These are phyloP conservation scores for Brenthis daphne DNA, from an alignment of 2,888 invertebrate species.

Conservation along the genomic window DNA sequence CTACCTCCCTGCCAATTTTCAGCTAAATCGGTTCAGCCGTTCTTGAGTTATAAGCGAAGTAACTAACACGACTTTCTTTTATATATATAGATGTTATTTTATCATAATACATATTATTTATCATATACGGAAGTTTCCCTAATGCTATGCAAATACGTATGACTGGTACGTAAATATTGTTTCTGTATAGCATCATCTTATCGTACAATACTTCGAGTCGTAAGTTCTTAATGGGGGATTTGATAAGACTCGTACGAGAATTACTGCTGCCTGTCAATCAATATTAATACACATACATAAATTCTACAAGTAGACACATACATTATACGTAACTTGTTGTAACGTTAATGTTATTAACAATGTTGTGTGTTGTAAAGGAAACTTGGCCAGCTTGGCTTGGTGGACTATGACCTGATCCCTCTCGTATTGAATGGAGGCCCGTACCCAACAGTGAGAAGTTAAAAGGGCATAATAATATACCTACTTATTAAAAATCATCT, in stretches of 20 bases:
- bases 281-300: neutral
- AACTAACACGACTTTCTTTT: no score
- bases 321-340: neutral
- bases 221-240: slow-evolving; percentile 5
- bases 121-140: slow-evolving; percentile 22
- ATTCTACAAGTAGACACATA: neutral
- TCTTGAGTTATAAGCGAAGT: no score
- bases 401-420: no score
- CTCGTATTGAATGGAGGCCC: no score
- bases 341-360: neutral
- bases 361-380: no score
- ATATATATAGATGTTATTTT: no score
- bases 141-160: slow-evolving; percentile 12
- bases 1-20: no score
- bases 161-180: slow-evolving; percentile 8
- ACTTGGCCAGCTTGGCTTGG: no score
- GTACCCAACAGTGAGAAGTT: no score
- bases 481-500: no score
- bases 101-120: neutral
- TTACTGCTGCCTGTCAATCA: neutral
- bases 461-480: no score
- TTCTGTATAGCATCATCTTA: slow-evolving; percentile 10
- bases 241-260: slow-evolving; percentile 10
- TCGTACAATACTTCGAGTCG: neutral
- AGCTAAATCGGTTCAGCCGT: no score